Conservation (phyloP, 2,888 invertebrate genomes). For the Zaprionus lineosus region DNA sequence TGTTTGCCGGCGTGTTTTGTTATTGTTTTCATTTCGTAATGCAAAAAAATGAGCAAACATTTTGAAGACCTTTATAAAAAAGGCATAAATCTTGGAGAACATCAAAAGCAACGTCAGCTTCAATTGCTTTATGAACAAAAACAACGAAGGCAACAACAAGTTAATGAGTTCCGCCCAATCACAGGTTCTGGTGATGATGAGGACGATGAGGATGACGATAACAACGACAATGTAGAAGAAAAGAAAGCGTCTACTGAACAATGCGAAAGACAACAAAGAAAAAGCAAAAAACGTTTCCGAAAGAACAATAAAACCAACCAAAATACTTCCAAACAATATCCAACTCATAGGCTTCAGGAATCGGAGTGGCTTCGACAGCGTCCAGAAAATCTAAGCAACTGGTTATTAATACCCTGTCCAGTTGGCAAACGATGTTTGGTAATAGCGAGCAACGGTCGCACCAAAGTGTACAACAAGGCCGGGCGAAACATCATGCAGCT, state of each 20-base stretch:
- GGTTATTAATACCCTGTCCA: conserved; percentile 91
- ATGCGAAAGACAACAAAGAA: conserved; percentile 12
- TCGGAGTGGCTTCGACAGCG: conserved; percentile 97
- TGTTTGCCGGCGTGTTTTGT: conserved; percentile 28
- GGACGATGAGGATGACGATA: conserved; percentile 7
- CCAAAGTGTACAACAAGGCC: conserved; percentile 87
- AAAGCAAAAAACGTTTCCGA: conserved; percentile 17
- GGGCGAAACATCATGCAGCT: conserved; percentile 85
- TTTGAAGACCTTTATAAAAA: conserved; percentile 64
- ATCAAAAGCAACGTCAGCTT: conserved; percentile 74
- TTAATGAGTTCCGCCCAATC: conserved; percentile 63
- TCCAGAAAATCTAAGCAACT: conserved; percentile 90
- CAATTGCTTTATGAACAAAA: conserved; percentile 75
- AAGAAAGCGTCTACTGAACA: too few species aligned
- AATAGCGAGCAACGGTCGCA: conserved; percentile 87
- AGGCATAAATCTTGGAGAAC: conserved; percentile 37
- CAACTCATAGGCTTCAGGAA: conserved; percentile 90
- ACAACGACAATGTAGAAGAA: too few species aligned
- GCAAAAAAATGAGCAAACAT: conserved; percentile 37
- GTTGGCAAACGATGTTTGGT: conserved; percentile 92
- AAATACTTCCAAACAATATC: conserved; percentile 22
- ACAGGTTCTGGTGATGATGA: conserved; percentile 6
- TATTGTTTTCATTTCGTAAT: neutral
- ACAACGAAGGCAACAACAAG: conserved; percentile 66
- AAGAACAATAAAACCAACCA: conserved; percentile 30